Evolutionary conservation across 2,888 invertebrate species (phyloP).

Genomic region (Drosophila kokeensis): DNA sequence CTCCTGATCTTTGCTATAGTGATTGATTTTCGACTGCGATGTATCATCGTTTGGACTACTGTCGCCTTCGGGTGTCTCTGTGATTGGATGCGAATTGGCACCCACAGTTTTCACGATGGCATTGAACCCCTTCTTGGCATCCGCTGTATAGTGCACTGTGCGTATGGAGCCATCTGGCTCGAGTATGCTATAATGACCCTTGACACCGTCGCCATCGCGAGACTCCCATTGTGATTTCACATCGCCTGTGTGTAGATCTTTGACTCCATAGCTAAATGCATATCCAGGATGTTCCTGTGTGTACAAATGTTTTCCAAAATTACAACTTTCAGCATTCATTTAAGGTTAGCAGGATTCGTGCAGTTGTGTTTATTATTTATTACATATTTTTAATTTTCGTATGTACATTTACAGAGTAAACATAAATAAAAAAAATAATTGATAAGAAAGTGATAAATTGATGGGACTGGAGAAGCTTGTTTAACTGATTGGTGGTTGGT

Average conservation of each 20-base stretch:
- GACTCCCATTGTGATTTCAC: constrained; percentile 87
- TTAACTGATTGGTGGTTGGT: background rate
- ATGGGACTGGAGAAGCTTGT: background rate
- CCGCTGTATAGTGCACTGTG: constrained; percentile 87
- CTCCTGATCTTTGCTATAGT: constrained; percentile 85
- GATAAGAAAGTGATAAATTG: background rate
- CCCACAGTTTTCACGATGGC: constrained; percentile 86
- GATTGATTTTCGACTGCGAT: constrained; percentile 85
- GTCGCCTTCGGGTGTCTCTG: constrained; percentile 80
- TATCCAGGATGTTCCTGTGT: constrained; percentile 86
- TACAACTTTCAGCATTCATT: background rate
- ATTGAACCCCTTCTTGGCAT: constrained; percentile 86
- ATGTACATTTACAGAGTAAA: background rate
- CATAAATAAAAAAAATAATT: no score
- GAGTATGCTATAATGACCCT: constrained; percentile 88
- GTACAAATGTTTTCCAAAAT: background rate
- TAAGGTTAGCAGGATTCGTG: background rate
- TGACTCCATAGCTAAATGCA: constrained; percentile 87
- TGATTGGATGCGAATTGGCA: constrained; percentile 84
- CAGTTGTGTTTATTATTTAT: background rate
- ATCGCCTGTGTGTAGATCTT: constrained; percentile 87
- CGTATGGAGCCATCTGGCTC: constrained; percentile 89
- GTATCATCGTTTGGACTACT: constrained; percentile 75
- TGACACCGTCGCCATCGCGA: constrained; percentile 86
- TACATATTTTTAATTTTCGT: background rate